Conservation (phyloP, 2,888 invertebrate species). For the Oxytorus armatus region DNA sequence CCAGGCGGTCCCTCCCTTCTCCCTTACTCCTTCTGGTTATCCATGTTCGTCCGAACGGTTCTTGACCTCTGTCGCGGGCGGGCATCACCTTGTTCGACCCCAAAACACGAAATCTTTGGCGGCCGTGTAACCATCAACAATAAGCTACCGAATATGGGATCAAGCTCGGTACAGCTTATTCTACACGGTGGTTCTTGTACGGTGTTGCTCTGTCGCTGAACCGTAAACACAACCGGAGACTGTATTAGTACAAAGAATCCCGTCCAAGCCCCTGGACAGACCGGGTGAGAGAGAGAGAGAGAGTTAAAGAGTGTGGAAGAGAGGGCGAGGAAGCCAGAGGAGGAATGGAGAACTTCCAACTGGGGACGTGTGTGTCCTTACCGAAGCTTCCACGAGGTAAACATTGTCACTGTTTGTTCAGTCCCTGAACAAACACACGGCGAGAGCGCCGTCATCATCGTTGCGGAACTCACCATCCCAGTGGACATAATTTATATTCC, state of each 20-base stretch:
- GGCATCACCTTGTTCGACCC: conserved; percentile 30
- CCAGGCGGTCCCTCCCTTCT: conserved; percentile 12
- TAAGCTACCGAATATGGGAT: conserved; percentile 22
- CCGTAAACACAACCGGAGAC: conserved; percentile 48
- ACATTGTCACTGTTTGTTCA: conserved; percentile 55
- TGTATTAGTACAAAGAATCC: conserved; percentile 27
- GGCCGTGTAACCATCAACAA: conserved; percentile 2
- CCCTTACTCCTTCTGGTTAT: conserved; percentile 21
- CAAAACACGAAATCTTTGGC: conserved; percentile 40
- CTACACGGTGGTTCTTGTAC: conserved; percentile 22
- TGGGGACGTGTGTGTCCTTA: conserved; percentile 49
- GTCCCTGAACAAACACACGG: conserved; percentile 62
- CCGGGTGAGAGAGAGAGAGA: conserved; percentile 13
- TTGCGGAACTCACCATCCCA: conserved; percentile 17
- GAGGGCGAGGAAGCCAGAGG: too few relatives aligned
- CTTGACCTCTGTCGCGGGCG: conserved; percentile 14
- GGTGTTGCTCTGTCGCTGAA: conserved; percentile 33
- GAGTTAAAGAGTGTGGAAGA: background rate
- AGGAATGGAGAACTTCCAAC: conserved; percentile 45
- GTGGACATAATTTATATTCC: conserved; percentile 15
- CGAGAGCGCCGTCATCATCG: conserved; percentile 31
- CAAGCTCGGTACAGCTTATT: conserved; percentile 20
- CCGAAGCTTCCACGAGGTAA: conserved; percentile 53
- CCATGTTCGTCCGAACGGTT: conserved; percentile 29
- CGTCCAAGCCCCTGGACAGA: background rate